Evolutionary conservation across 92 coral and sea anemone genomes (phyloP).

Genomic region (Porites lobata): DNA sequence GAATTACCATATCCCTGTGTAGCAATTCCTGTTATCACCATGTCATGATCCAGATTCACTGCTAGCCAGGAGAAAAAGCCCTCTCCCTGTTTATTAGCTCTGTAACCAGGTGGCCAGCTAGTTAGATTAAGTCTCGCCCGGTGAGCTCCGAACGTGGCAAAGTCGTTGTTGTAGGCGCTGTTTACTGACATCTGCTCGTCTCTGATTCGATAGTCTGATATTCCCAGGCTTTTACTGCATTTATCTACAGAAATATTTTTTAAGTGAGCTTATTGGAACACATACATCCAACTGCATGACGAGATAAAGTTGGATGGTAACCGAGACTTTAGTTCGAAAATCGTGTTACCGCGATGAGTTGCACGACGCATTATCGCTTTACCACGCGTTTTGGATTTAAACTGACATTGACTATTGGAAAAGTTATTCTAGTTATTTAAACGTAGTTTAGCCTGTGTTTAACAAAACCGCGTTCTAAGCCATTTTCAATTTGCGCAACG

Average conservation of each 20-base stretch:
- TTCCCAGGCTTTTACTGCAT: constrained; percentile 63
- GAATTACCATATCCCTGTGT: constrained; percentile 89
- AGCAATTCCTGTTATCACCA: constrained; percentile 84
- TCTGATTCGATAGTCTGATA: constrained; percentile 71
- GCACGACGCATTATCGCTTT: too few relatives aligned
- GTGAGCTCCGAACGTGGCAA: constrained; percentile 41
- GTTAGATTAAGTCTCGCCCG: constrained; percentile 43
- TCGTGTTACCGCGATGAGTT: too few relatives aligned
- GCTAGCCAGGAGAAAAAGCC: constrained; percentile 62
- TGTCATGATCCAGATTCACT: constrained; percentile 61
- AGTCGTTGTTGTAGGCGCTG: constrained; percentile 22
- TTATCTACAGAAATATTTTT: neutral
- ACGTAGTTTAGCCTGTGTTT: too few relatives aligned
- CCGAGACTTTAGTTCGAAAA: too few relatives aligned
- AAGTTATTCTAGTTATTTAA: too few relatives aligned
- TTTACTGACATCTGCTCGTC: constrained; percentile 77
- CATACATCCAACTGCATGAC: too few relatives aligned
- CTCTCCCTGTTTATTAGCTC: constrained; percentile 49
- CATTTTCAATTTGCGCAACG: too few relatives aligned
- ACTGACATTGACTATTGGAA: too few relatives aligned
- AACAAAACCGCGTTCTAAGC: too few relatives aligned
- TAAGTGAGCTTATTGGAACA: neutral
- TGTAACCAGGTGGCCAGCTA: constrained; percentile 79
- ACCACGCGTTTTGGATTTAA: too few relatives aligned
- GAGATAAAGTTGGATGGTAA: too few relatives aligned